Evolutionary conservation across 2,113 vertebrate genomes (phyloP).

Genomic region (Mionectes macconnelli): DNA sequence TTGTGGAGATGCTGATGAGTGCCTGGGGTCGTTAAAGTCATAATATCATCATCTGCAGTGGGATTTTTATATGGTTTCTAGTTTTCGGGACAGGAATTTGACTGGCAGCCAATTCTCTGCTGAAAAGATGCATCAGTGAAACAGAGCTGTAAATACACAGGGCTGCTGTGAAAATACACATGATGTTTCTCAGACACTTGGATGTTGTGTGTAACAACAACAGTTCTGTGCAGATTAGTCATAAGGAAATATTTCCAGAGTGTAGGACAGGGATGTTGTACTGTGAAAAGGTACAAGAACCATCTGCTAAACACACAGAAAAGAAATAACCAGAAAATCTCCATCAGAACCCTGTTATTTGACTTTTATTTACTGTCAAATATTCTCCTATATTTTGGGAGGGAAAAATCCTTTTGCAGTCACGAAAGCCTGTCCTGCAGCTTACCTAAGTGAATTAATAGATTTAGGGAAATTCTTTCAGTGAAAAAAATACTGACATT

Average conservation of each 20-base stretch:
- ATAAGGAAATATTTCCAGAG: background rate
- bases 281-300: background rate
- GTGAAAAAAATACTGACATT: background rate
- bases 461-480: background rate
- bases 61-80: background rate
- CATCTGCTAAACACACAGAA: background rate
- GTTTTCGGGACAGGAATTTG: background rate
- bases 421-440: background rate
- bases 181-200: background rate
- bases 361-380: background rate
- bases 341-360: background rate
- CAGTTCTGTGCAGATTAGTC: background rate
- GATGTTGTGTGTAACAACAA: background rate
- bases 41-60: background rate
- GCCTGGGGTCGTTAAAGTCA: background rate
- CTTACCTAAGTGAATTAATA: background rate
- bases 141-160: background rate
- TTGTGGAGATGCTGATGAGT: background rate
- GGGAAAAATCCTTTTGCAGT: background rate
- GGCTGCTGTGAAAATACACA: background rate
- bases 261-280: background rate
- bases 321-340: background rate
- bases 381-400: background rate
- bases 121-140: background rate
- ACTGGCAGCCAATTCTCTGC: background rate